phyloP scores from a whole-genome alignment of 1,140 invertebrate species.

The Euschistus heros region DNA sequence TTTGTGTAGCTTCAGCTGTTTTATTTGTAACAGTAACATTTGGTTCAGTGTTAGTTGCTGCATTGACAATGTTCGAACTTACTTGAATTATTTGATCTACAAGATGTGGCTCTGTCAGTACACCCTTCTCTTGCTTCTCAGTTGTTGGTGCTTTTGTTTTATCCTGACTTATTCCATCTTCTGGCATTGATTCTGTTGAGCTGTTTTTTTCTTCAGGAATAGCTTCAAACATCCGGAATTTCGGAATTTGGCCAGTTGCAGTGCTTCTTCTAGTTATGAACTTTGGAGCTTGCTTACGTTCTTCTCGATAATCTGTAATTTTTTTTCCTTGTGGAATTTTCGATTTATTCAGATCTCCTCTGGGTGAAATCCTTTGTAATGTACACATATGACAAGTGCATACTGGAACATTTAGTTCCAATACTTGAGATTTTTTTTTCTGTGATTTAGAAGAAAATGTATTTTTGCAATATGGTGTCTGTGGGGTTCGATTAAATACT shows the following conservation, averaged over 20 bases:
- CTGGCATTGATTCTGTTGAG: constrained; percentile 22
- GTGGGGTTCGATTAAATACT: neutral
- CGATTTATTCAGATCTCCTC: constrained; percentile 10
- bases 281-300: constrained; percentile 18
- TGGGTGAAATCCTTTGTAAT: constrained; percentile 14
- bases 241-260: constrained; percentile 11
- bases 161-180: constrained; percentile 11
- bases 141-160: constrained; percentile 6
- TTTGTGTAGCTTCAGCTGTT: neutral
- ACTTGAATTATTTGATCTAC: constrained; percentile 17
- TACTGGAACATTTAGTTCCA: constrained; percentile 21
- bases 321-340: constrained; percentile 6
- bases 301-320: neutral
- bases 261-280: constrained; percentile 14
- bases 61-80: constrained; percentile 14
- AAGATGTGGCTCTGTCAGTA: constrained; percentile 15
- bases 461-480: constrained; percentile 11
- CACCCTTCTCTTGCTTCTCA: constrained; percentile 17
- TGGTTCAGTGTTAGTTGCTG: constrained; percentile 14
- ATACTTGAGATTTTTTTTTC: constrained; percentile 13
- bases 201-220: constrained; percentile 30
- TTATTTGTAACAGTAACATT: no score
- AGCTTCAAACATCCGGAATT: constrained; percentile 29
- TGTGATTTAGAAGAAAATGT: neutral
- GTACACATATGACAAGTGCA: constrained; percentile 23